Evolutionary conservation across 1,140 invertebrate species (phyloP).

Genomic region (Subanguina moxae): DNA sequence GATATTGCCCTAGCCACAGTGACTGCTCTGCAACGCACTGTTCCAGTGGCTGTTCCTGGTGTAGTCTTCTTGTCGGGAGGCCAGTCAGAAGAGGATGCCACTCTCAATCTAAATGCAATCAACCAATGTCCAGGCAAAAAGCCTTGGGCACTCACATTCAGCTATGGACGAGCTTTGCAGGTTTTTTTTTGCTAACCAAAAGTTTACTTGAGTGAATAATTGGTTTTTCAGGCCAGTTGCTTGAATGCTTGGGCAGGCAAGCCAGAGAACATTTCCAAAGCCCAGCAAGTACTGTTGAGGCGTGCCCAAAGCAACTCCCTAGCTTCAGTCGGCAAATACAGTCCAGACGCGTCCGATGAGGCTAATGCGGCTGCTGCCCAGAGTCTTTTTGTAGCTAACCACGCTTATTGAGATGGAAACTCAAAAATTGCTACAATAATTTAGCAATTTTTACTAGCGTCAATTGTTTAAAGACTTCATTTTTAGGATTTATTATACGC

Average conservation of each 20-base stretch:
- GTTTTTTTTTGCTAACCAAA: background rate
- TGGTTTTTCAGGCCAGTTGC: conserved; percentile 79
- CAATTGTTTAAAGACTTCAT: too few species aligned
- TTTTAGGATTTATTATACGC: too few species aligned
- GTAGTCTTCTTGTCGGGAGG: conserved; percentile 92
- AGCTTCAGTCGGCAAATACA: conserved; percentile 69
- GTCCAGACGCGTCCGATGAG: conserved; percentile 74
- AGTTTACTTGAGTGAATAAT: too few species aligned
- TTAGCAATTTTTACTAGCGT: too few species aligned
- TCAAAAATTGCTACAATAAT: too few species aligned
- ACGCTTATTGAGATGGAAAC: conserved; percentile 44
- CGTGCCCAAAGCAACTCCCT: conserved; percentile 65
- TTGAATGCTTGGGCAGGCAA: conserved; percentile 82
- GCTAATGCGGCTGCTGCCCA: conserved; percentile 69
- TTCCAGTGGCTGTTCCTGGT: conserved; percentile 84
- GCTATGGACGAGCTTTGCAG: conserved; percentile 78
- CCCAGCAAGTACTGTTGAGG: conserved; percentile 82
- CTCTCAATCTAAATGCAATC: conserved; percentile 88
- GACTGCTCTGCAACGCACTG: conserved; percentile 77
- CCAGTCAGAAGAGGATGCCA: conserved; percentile 92
- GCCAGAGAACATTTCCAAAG: conserved; percentile 75
- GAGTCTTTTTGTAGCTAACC: conserved; percentile 70
- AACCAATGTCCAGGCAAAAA: conserved; percentile 76
- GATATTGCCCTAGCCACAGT: conserved; percentile 80
- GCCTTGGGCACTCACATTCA: conserved; percentile 93